Evolutionary conservation across 2,797 vertebrate genomes (phyloP), one percentile per base, ranked within the genome.

Genomic region (Rhabdomys pumilio): DNA sequence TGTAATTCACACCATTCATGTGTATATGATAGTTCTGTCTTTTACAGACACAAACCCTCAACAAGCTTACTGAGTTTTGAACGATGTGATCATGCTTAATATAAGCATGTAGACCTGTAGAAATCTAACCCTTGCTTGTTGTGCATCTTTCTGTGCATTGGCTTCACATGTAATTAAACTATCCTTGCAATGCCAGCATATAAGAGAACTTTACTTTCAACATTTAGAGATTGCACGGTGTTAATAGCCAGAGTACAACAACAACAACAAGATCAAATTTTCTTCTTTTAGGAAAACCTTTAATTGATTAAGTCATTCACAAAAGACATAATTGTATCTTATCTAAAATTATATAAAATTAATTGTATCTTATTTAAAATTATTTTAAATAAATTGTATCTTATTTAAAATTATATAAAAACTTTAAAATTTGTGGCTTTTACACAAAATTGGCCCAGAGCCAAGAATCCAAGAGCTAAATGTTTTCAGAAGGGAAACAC

Each of bases 351-450:
- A 77, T 61, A 57, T 79, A 80, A 94, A 94, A 80, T n/a, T n/a
- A n/a, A n/a, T n/a, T n/a, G n/a, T n/a, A n/a, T n/a, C n/a, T n/a
- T n/a, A n/a, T n/a, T n/a, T n/a, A n/a, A n/a, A n/a, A n/a, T n/a
- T n/a, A n/a, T n/a, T n/a, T n/a, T n/a, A n/a, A n/a, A n/a, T n/a
- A n/a, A n/a, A n/a, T n/a, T n/a, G n/a, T n/a, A 90, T 29, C 73
- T 90, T 83, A 73, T 65, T 75, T 8, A 72, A 31, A 14, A 90
- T 96, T 83, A 80, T 61, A 57, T 79, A 80, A 94, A 94, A 80
- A 4, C 65, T 90, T 96, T 50, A 79, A 94, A 97, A 92, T 86
- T 89, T 94, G 85, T 90, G 79, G 55, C 26, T 73, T 97, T 95
- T 91, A 86, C 22, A 80, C 83, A 88, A 96, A 84, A 72, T 9